Conservation (phyloP, 35 echinoderm and acorn worm species). For the Stichopus chloronotus region DNA sequence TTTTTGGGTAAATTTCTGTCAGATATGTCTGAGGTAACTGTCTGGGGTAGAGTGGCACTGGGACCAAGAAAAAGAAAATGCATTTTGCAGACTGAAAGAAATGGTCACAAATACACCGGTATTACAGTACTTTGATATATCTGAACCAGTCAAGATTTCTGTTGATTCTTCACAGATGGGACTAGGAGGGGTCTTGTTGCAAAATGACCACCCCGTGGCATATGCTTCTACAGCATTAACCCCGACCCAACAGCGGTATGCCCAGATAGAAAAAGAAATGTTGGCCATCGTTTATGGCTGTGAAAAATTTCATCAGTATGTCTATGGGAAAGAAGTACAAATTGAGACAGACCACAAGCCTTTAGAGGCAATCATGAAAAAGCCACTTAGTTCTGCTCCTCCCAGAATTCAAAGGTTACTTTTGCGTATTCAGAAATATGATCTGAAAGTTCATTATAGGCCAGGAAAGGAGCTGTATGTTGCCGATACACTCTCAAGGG, state of each 20-base stretch:
- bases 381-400: no score
- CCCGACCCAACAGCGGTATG: slow-evolving; percentile 45
- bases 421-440: no score
- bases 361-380: slow-evolving; percentile 16
- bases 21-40: no score
- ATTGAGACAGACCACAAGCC: slow-evolving; percentile 54
- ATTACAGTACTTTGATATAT: no score
- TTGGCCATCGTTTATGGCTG: slow-evolving; percentile 57
- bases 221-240: slow-evolving; percentile 44
- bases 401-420: no score
- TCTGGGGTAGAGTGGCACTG: no score
- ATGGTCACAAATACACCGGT: slow-evolving; percentile 34
- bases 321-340: slow-evolving; percentile 33
- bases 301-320: slow-evolving; percentile 62
- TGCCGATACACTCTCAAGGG: slow-evolving; percentile 21
- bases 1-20: slow-evolving; percentile 20
- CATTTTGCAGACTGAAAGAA: slow-evolving; percentile 22
- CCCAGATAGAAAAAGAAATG: no score
- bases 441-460: no score
- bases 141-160: no score
- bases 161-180: no score
- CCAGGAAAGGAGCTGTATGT: slow-evolving; percentile 14
- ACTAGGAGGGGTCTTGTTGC: background rate
- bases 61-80: no score
- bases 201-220: slow-evolving; percentile 41